phyloP scores from a whole-genome alignment of 1,140 invertebrate genomes.

The Drosophila bipectinata region DNA sequence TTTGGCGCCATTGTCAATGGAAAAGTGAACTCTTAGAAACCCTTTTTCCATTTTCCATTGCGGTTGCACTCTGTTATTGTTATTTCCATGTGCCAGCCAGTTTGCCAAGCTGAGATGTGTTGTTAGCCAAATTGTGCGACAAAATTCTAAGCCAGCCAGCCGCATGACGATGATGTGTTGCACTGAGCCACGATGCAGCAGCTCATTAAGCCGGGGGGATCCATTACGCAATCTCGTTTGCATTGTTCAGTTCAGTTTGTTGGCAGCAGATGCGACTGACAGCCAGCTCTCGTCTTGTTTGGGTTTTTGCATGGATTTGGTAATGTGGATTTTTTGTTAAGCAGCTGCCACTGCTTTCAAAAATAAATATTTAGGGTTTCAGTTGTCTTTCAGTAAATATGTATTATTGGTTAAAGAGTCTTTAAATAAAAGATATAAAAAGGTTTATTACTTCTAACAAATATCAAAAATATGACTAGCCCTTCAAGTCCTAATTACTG shows the following conservation, averaged over 20 bases:
- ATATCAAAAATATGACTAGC: background rate
- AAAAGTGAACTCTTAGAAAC: constrained; percentile 6
- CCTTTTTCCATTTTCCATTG: constrained; percentile 14
- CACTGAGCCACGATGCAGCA: constrained; percentile 40
- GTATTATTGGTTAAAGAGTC: background rate
- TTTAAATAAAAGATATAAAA: no score
- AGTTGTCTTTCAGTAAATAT: background rate
- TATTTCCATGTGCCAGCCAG: constrained; percentile 3
- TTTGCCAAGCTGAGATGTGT: constrained; percentile 18
- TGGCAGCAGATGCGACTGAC: constrained; percentile 33
- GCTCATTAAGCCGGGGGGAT: constrained; percentile 60
- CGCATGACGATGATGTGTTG: constrained; percentile 69
- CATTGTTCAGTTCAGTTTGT: constrained; percentile 51
- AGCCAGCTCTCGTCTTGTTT: constrained; percentile 19
- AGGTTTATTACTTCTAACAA: background rate
- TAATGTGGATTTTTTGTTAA: constrained; percentile 21
- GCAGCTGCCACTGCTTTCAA: background rate
- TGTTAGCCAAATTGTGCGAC: constrained; percentile 70
- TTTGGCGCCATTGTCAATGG: constrained; percentile 42
- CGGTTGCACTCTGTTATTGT: constrained; percentile 33
- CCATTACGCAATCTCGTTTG: constrained; percentile 64
- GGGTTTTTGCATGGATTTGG: constrained; percentile 18
- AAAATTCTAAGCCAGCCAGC: constrained; percentile 61
- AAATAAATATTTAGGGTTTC: constrained; percentile 1
- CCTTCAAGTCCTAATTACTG: background rate